These are phyloP conservation scores for Rhea pennata DNA, from an alignment of 2,113 vertebrate genomes.

Conservation along the genomic window DNA sequence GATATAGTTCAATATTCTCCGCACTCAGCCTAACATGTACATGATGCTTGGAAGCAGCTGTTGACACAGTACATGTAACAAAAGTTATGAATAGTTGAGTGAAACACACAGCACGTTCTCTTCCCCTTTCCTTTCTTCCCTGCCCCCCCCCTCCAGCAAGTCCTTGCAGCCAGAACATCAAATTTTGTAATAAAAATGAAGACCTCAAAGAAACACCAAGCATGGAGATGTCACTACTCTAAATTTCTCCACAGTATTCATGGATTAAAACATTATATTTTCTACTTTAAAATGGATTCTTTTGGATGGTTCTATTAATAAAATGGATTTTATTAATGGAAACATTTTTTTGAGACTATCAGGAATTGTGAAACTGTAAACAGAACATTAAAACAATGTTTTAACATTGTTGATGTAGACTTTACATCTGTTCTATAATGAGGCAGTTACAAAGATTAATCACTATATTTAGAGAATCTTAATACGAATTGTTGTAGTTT, in stretches of 20 bases:
- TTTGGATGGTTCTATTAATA: too few relatives aligned
- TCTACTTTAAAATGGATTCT: background rate
- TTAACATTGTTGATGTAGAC: background rate
- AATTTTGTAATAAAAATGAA: background rate
- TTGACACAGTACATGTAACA: accelerated
- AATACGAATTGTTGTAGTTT: background rate
- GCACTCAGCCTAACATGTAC: background rate
- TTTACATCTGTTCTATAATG: background rate
- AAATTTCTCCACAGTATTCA: background rate
- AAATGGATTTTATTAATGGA: background rate
- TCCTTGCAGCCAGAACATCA: background rate
- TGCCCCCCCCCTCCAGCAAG: background rate
- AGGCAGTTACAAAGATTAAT: background rate
- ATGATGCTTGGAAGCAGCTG: background rate
- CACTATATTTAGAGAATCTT: background rate
- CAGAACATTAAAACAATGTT: background rate
- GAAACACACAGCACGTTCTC: background rate
- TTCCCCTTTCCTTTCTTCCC: background rate
- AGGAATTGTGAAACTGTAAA: background rate
- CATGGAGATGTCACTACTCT: background rate
- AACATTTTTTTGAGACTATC: background rate
- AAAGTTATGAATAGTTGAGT: background rate
- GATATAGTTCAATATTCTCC: background rate
- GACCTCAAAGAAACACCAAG: background rate
- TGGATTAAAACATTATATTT: background rate